Base-by-base conservation (phyloP, 2,113 vertebrate species). In the Eptatretus burgeri region DNA sequence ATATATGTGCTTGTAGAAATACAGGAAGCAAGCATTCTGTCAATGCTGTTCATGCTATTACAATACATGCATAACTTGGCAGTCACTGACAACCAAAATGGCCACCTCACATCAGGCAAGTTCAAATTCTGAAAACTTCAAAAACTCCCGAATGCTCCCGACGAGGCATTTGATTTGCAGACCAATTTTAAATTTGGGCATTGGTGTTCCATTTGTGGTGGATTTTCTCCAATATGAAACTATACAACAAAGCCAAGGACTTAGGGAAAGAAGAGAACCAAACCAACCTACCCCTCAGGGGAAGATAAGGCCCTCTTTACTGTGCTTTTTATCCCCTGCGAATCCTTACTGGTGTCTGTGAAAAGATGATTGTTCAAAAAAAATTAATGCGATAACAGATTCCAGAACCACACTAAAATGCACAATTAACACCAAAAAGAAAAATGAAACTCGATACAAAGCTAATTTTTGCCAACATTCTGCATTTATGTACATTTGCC, bases 241-340 rank as follows among this genome's bases (percentile, higher is more conserved):
- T 8, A 14, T n/a, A n/a, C n/a, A n/a, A n/a, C 2, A 13, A 8
- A 27, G 50, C 19, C 9, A 51, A 64, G 52, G 18, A 13, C 2
- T 51, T 27, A 18, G 16, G 11, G 50, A 49, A 17, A 11, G 10
- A 62, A 62, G n/a, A 19, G 18, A 11, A 64, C 49, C 19, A 60
- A 49, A 18, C 16, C 62, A 52, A 62, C 64, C 62, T 62, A 65
- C 64, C 51, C 62, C 14, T 65, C 64, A 14, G 64, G 64, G 56
- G 64, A 65, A 14, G 52, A 17, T 56, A 60, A 50, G 13, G 64
- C 49, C 52, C 64, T 49, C 51, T 65, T 65, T 41, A 11, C 64
- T 49, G 64, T 62, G 64, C 49, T 50, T 60, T 65, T 65, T 60
- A 16, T 62, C 62, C 64, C 64, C 62, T 51, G 51, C 18, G 52